Base-by-base conservation (phyloP, 2,113 vertebrate genomes). In the Bostrychus sinensis region DNA sequence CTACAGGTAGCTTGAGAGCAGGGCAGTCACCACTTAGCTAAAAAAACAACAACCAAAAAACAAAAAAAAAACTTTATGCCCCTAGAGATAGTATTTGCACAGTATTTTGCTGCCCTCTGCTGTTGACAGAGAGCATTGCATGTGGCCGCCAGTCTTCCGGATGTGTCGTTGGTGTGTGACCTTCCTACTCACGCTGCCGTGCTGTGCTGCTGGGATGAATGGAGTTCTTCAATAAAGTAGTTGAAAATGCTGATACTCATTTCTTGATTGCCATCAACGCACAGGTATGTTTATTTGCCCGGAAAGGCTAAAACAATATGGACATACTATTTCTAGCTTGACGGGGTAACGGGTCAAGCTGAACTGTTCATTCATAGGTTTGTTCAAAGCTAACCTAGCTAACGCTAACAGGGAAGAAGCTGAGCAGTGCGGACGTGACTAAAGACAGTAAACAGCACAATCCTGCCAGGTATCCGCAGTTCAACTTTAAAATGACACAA, bases 111-210 rank as follows among this genome's bases (percentile, higher is more conserved):
- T 69, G 65, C 72, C 81, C 57, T 37, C 85, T 75, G 62, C 70
- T 26, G 78, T 14, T 62, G 20, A 41, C 14, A 37, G 1, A 0
- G 6, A 4, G 4, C 0, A 4, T 36, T 30, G 22, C 73, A 48
- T 3, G 3, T 10, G n/a, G n/a, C n/a, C n/a, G n/a, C n/a, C n/a
- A n/a, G 57, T 17, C 48, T 0, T 20, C 73, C 87, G 90, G 91
- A 92, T 37, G 30, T 89, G 70, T 1, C 85, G 86, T 85, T 3
- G 1, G 0, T 1, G 25, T 32, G 23, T 77, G 82, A 87, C 87
- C 88, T 89, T 89, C 73, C 10, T 17, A 3, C 14, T 43, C 2
- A 51, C 16, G 16, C 17, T 82, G 64, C 56, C 70, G 42, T 75
- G 59, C 57, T 9, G 23, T 5, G n/a, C 36, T 0, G 36, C 39